Percentiles rank a stretch among this genome's conserved stretches.
These are phyloP conservation scores for Danaus chrysippus DNA, from an alignment of 2,888 invertebrate species.

Conservation along the genomic window DNA sequence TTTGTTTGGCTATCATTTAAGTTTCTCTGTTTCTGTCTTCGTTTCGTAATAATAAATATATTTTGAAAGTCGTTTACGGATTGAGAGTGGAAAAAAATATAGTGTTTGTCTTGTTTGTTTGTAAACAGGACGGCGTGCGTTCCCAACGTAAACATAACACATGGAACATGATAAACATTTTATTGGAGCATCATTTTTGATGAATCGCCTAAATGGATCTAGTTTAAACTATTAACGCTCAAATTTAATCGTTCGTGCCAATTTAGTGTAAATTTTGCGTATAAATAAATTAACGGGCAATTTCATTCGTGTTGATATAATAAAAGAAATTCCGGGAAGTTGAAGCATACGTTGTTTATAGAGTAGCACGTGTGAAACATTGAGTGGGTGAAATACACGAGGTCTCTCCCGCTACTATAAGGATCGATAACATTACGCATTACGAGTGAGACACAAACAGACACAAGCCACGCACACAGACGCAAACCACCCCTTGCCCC, in stretches of 20 bases:
- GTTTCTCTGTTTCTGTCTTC: conserved; percentile 14
- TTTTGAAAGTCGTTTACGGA: conserved; percentile 27
- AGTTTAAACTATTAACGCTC: conserved; percentile 33
- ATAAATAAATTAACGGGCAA: conserved; percentile 32
- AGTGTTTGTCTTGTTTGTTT: conserved; percentile 60
- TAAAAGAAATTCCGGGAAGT: conserved; percentile 24
- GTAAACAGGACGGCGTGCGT: conserved; percentile 72
- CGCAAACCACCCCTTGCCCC: conserved; percentile 45
- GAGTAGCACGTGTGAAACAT: conserved; percentile 48
- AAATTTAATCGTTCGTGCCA: conserved; percentile 40
- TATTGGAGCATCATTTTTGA: conserved; percentile 25
- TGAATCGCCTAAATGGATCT: conserved; percentile 20
- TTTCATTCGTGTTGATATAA: conserved; percentile 27
- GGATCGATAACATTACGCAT: conserved; percentile 80
- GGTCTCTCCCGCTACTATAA: conserved; percentile 65
- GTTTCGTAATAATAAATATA: conserved; percentile 17
- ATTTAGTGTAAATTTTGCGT: conserved; percentile 27
- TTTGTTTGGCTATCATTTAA: conserved; percentile 10
- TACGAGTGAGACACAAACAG: conserved; percentile 57
- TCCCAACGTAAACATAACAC: conserved; percentile 40
- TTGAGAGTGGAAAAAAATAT: conserved; percentile 39
- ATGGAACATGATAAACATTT: conserved; percentile 26
- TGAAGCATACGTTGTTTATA: conserved; percentile 35
- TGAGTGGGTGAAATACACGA: conserved; percentile 53
- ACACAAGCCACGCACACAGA: conserved; percentile 51